These are phyloP conservation scores for Drosophila silvestris DNA, from an alignment of 2,888 invertebrate genomes.

Conservation along the genomic window DNA sequence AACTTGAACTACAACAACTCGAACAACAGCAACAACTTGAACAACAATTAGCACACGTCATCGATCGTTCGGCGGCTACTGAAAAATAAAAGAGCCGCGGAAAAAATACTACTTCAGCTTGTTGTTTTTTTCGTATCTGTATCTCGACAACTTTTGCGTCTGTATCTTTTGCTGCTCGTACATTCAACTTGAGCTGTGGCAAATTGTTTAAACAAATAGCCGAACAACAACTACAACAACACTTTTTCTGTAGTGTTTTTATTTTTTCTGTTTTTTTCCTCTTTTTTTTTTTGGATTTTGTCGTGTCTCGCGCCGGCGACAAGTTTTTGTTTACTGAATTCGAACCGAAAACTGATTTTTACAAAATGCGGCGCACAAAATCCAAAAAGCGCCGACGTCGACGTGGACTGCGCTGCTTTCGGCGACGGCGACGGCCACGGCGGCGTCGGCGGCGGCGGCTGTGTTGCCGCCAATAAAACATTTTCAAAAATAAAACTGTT, in stretches of 20 bases:
- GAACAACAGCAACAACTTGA: conserved; percentile 22
- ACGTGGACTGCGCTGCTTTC: conserved; percentile 16
- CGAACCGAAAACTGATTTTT: conserved; percentile 76
- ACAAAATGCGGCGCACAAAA: conserved; percentile 63
- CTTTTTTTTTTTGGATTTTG: conserved; percentile 36
- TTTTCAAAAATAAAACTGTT: conserved; percentile 67
- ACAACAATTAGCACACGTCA: conserved; percentile 69
- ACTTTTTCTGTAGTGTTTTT: conserved; percentile 19
- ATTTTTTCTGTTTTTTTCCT: conserved; percentile 6
- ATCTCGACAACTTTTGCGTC: conserved; percentile 19
- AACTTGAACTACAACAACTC: conserved; percentile 6
- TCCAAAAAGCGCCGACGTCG: conserved; percentile 50
- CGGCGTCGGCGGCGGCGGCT: conserved; percentile 12
- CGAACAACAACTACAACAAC: conserved; percentile 19
- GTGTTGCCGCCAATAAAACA: conserved; percentile 60
- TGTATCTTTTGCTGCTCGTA: conserved; percentile 47
- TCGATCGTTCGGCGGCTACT: conserved; percentile 54
- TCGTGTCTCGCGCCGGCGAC: conserved; percentile 81
- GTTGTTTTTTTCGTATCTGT: conserved; percentile 20
- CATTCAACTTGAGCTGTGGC: conserved; percentile 69
- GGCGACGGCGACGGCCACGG: conserved; percentile 4
- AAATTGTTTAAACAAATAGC: conserved; percentile 79
- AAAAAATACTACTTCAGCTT: conserved; percentile 29
- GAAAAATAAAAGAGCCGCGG: conserved; percentile 37
- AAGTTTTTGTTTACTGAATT: conserved; percentile 84